Base-by-base conservation (phyloP, 1,140 invertebrate genomes). In the Hyphantria cunea region DNA sequence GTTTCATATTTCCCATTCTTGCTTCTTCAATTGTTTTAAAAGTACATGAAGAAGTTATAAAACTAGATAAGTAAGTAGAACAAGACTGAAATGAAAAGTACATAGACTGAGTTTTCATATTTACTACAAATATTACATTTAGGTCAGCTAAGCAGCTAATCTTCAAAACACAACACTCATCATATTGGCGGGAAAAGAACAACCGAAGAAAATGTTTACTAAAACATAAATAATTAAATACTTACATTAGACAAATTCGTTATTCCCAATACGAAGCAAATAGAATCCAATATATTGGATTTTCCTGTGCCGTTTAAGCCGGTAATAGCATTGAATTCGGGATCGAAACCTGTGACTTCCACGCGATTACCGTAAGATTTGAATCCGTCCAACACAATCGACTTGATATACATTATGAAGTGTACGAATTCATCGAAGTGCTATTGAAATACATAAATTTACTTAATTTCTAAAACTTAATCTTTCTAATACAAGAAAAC, bases 261-360 rank as follows among this genome's bases (percentile, higher is more conserved):
- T 34, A 99, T 98, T 45, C 99, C 99, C 3, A 99, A 90, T 10
- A 99, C 95, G 89, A 99, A 99, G 89, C 98, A 99, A 89, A 99
- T 99, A 9, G 97, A 95, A 92, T 99, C 99, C 44, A 99, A 92
- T 83, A 99, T 98, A 82, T 99, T 99, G 0, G 98, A 99, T 92
- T 99, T 99, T n/a, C 99, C 99, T 66, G 96, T 98, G 4, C 99
- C 99, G 92, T 99, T 99, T 6, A 99, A 91, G 9, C 99, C 99
- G 41, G 99, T 99, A 48, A 99, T 99, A 8, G 99, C 99, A 82
- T 99, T 99, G 83, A 99, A 99, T 86, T 97, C 94, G 5, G 93
- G 94, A 91, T 99, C 98, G 87, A 99, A 99, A 14, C 95, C 96
- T 66, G 94, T 95, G n/a, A 99, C 95, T 91, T 98, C 97, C 0